phyloP scores from a whole-genome alignment of 2,113 vertebrate genomes.

The Podilymbus podiceps region DNA sequence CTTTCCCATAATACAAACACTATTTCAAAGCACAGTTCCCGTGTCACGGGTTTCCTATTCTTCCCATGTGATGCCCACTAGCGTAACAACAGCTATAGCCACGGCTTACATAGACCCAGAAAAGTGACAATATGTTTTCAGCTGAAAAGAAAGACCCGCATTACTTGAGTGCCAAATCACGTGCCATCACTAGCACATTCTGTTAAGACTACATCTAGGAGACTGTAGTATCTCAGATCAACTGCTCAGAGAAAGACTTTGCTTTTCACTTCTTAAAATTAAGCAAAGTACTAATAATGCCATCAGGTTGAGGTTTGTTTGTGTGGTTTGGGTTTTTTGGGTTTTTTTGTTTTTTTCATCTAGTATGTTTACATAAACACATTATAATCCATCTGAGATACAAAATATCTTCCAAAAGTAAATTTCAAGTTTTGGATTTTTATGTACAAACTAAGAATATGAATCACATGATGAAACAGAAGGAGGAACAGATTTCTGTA shows the following conservation, averaged over 20 bases:
- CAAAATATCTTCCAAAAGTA: background rate
- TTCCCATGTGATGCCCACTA: background rate
- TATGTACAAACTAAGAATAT: background rate
- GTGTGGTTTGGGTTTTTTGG: background rate
- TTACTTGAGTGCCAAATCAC: background rate
- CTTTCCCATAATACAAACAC: background rate
- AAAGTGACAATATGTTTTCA: background rate
- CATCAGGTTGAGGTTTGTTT: background rate
- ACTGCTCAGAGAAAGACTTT: background rate
- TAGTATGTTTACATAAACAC: background rate
- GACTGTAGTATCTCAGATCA: background rate
- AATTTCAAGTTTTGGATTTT: background rate
- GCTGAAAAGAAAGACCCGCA: background rate
- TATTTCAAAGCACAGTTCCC: background rate
- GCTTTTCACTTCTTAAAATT: too few species aligned
- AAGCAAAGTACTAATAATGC: background rate
- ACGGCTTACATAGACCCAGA: background rate
- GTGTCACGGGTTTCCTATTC: accelerated
- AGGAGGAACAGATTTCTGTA: slow-evolving; percentile 51
- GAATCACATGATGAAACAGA: slow-evolving; percentile 18
- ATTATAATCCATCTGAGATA: background rate
- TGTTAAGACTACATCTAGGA: background rate
- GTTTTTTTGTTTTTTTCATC: too few species aligned
- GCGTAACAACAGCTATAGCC: accelerated
- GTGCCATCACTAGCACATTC: background rate